Conservation (phyloP, 1,140 invertebrate genomes). For the Vanessa tameamea region DNA sequence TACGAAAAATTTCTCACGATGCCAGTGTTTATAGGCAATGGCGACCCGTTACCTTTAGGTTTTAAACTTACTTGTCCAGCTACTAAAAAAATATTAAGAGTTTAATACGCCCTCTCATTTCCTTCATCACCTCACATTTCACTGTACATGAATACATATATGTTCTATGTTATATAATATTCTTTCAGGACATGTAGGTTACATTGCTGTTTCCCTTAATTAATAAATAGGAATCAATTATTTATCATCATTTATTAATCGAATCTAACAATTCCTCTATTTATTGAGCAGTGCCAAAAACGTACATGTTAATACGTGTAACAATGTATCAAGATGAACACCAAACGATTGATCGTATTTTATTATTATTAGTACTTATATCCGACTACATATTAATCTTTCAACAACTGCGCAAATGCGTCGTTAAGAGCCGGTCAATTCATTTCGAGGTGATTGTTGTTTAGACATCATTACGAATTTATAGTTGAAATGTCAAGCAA, state of each 20-base stretch:
- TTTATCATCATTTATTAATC: background rate
- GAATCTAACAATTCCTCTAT: background rate
- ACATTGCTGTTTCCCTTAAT: too few species aligned
- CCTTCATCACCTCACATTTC: too few species aligned
- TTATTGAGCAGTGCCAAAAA: background rate
- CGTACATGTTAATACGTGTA: background rate
- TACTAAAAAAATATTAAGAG: too few species aligned
- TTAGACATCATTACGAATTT: conserved; percentile 7
- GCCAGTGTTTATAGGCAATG: too few species aligned
- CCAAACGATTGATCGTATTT: background rate
- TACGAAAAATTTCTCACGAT: too few species aligned
- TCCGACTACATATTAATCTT: conserved; percentile 30
- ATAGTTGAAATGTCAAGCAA: conserved; percentile 7
- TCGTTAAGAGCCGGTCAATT: conserved; percentile 34
- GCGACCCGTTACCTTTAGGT: too few species aligned
- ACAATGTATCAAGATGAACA: conserved; percentile 1
- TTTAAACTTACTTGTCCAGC: too few species aligned
- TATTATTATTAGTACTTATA: conserved; percentile 24
- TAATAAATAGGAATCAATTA: background rate
- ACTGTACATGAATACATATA: too few species aligned
- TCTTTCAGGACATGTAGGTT: too few species aligned
- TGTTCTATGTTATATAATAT: too few species aligned
- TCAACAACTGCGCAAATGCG: conserved; percentile 33
- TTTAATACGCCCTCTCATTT: too few species aligned
- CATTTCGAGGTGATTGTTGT: conserved; percentile 42